Evolutionary conservation across 2,797 vertebrate species (phyloP).

Genomic region (Vespertilio murinus): DNA sequence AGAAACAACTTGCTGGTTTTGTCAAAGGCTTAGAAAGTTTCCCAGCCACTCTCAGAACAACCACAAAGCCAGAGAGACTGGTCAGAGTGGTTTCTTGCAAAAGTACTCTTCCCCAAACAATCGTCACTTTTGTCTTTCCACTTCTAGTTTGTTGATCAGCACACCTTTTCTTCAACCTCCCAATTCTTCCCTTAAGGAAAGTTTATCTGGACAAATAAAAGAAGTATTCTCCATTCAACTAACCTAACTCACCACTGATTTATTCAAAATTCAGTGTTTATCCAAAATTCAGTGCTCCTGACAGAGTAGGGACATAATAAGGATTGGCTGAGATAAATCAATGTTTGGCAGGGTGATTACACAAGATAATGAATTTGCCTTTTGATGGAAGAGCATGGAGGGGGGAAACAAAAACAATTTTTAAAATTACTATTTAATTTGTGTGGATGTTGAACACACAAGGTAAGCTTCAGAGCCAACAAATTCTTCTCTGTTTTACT

Average conservation of each 20-base stretch:
- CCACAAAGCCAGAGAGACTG: not conserved
- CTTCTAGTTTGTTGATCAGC: not conserved
- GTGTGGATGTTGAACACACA: not conserved
- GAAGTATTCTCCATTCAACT: not conserved
- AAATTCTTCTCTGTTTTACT: not conserved
- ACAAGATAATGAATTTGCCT: constrained; percentile 40
- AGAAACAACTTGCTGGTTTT: not conserved
- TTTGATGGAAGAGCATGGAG: not conserved
- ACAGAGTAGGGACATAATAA: not conserved
- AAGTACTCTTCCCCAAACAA: not conserved
- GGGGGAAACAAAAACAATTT: not conserved
- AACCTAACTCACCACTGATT: not conserved
- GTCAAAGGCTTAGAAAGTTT: constrained; percentile 8
- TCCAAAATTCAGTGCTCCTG: not conserved
- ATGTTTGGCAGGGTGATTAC: not conserved
- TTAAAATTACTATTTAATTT: constrained; percentile 14
- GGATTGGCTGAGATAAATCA: constrained; percentile 32
- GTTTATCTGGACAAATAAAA: constrained; percentile 24
- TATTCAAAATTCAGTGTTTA: constrained; percentile 7
- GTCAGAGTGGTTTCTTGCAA: constrained; percentile 10
- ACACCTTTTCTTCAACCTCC: not conserved
- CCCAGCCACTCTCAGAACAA: not conserved
- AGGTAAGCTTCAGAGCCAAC: constrained; percentile 14
- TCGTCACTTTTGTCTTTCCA: not conserved
- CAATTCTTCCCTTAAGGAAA: not conserved